Percentiles rank a stretch among this genome's conserved stretches.
phyloP scores from a whole-genome alignment of 2,113 vertebrate genomes.

The Oxyruncus cristatus region DNA sequence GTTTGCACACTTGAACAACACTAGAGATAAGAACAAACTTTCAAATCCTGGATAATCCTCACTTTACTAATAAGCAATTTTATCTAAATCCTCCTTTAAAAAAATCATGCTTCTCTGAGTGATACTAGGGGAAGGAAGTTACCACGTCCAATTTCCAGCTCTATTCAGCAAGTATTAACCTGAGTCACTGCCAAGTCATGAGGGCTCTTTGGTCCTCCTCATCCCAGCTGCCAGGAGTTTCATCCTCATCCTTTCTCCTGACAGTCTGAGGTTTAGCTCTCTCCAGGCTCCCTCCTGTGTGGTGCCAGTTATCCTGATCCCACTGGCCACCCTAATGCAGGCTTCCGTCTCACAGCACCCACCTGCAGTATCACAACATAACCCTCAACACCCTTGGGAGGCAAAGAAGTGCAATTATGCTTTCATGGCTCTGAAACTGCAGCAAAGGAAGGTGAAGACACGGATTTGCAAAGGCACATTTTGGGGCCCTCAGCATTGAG shows the following conservation, averaged over 20 bases:
- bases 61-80: slow-evolving; percentile 71
- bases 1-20: slow-evolving; percentile 46
- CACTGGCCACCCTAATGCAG: accelerated
- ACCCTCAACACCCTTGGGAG: neutral
- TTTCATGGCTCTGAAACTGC: neutral
- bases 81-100: slow-evolving; percentile 73
- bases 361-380: neutral
- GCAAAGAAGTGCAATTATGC: neutral
- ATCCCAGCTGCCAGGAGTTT: neutral
- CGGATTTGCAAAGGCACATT: neutral
- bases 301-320: neutral
- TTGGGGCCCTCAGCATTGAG: neutral
- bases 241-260: neutral
- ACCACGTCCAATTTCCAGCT: slow-evolving; percentile 40
- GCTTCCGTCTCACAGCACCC: neutral
- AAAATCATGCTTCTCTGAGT: slow-evolving; percentile 35
- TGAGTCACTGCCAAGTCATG: neutral
- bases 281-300: neutral
- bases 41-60: slow-evolving; percentile 73
- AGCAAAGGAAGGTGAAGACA: neutral
- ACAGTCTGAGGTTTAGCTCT: neutral
- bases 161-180: slow-evolving; percentile 1
- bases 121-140: slow-evolving; percentile 27
- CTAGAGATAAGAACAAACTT: slow-evolving; percentile 71
- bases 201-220: neutral